These are phyloP conservation scores for Octodon degus DNA, from an alignment of 2,113 vertebrate species.

Conservation along the genomic window DNA sequence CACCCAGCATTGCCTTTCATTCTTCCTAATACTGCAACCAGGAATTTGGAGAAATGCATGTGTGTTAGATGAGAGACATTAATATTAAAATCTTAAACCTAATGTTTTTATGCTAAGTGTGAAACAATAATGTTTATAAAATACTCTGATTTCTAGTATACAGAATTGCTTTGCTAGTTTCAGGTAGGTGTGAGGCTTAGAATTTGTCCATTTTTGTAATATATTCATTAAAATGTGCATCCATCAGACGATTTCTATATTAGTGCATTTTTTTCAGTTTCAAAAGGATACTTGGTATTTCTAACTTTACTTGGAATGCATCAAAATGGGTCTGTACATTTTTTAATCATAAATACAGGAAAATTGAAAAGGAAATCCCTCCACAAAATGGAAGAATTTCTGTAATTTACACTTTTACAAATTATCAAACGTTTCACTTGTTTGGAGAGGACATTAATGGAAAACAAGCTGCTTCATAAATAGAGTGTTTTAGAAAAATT, in stretches of 20 bases:
- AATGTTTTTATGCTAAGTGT: not conserved
- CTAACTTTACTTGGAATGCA: not conserved
- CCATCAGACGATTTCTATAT: not conserved
- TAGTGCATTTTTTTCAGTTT: conserved; percentile 20
- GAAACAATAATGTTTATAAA: not conserved
- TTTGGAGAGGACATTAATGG: conserved; percentile 66
- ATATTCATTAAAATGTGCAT: not conserved
- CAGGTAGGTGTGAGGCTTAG: not conserved
- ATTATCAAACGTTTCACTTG: conserved; percentile 55
- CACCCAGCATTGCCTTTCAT: not conserved
- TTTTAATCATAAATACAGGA: conserved; percentile 40
- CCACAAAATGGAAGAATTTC: conserved; percentile 45
- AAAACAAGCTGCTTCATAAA: conserved; percentile 65
- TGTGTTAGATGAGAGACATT: not conserved
- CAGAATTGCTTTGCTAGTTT: conserved; percentile 10
- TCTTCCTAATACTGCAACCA: not conserved
- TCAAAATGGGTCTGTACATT: not conserved
- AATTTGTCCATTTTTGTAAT: not conserved
- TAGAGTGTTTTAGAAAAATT: conserved; percentile 61
- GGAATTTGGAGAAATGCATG: not conserved
- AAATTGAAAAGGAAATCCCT: conserved; percentile 22
- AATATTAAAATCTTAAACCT: conserved; percentile 9
- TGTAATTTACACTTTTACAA: conserved; percentile 59
- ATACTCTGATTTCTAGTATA: not conserved
- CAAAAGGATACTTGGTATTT: conserved; percentile 24